Evolutionary conservation across 2,888 invertebrate species (phyloP).

Genomic region (Melanophora roralis): DNA sequence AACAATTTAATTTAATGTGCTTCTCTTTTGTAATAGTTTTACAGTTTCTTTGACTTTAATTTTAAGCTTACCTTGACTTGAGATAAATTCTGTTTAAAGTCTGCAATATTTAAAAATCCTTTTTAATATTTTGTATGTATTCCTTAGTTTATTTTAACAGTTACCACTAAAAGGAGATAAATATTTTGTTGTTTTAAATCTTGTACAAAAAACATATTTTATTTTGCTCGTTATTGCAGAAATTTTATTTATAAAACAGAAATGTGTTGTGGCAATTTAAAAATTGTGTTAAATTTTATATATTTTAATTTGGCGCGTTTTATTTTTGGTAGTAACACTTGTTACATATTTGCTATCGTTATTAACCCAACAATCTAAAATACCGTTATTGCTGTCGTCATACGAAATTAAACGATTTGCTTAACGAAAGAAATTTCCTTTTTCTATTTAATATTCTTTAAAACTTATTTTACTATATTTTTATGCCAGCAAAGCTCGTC

Average conservation of each 20-base stretch:
- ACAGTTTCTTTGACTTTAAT: neutral
- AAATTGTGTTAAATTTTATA: neutral
- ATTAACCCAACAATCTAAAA: neutral
- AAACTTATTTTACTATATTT: neutral
- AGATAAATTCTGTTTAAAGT: neutral
- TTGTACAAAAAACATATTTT: no score
- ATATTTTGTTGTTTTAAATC: no score
- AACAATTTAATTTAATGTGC: no score
- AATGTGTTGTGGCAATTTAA: no score
- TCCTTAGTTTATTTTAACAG: no score
- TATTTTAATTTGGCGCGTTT: neutral
- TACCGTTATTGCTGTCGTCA: neutral
- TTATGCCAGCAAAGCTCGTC: conserved; percentile 70
- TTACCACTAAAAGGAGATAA: no score
- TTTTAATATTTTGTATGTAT: no score
- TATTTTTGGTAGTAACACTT: neutral
- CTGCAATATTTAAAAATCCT: neutral
- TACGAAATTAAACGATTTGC: neutral
- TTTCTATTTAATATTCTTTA: neutral
- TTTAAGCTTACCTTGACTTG: neutral
- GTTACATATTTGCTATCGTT: neutral
- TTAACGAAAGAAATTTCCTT: neutral
- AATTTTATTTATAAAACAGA: no score
- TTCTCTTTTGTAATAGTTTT: no score
- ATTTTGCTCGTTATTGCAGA: no score